Percentiles rank a stretch among this genome's conserved stretches.
Evolutionary conservation across 2,797 vertebrate genomes (phyloP).

Genomic region (Dipus sagitta): DNA sequence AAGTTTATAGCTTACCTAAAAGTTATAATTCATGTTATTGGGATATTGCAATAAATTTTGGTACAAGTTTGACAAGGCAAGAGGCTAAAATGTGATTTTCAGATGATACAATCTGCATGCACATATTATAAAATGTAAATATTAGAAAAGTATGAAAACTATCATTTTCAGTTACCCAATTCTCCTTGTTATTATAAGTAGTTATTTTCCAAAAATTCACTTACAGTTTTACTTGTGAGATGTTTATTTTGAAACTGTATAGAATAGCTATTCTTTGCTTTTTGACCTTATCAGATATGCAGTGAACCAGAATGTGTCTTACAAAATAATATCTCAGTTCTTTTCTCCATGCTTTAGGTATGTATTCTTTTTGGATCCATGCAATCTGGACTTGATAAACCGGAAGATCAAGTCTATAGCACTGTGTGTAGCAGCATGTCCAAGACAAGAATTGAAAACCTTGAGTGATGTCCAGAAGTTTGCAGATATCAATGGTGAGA

Average conservation of each 20-base stretch:
- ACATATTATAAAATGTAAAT: constrained; percentile 33
- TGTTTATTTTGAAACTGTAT: neutral
- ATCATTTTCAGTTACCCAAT: neutral
- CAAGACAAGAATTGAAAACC: constrained; percentile 92
- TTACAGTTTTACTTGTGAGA: constrained; percentile 43
- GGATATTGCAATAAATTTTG: constrained; percentile 26
- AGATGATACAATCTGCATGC: constrained; percentile 24
- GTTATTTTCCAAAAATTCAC: neutral
- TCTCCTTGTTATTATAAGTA: constrained; percentile 14
- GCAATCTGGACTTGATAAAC: constrained; percentile 96
- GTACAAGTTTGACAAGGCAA: constrained; percentile 24
- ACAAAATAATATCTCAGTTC: constrained; percentile 69
- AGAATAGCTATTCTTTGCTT: constrained; percentile 49
- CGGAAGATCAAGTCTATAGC: constrained; percentile 96
- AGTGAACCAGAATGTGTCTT: constrained; percentile 57
- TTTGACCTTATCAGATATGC: neutral
- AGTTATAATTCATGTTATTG: constrained; percentile 39
- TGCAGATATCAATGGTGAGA: constrained; percentile 95
- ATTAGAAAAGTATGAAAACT: constrained; percentile 60
- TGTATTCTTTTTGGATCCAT: constrained; percentile 98
- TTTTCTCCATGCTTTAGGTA: constrained; percentile 89
- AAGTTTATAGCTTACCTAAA: constrained; percentile 49
- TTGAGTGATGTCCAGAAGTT: constrained; percentile 95
- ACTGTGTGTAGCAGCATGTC: constrained; percentile 96
- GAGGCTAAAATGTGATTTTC: constrained; percentile 34